Evolutionary conservation across 2,888 invertebrate species (phyloP).

Genomic region (Prosapia bicincta): DNA sequence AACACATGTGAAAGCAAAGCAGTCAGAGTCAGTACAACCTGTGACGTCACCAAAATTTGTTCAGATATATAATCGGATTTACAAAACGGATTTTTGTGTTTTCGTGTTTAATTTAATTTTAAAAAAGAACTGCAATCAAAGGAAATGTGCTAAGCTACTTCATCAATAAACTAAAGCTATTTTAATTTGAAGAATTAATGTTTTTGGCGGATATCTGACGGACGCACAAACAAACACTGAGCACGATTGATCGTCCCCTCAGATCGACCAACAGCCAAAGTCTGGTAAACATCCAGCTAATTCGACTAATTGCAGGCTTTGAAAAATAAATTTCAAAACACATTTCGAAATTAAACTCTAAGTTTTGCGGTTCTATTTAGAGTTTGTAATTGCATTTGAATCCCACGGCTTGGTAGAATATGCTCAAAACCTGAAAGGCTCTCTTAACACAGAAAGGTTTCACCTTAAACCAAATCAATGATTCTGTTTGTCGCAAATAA

Average conservation of each 20-base stretch:
- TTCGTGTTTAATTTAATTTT: background rate
- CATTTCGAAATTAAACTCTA: background rate
- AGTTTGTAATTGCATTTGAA: too few relatives aligned
- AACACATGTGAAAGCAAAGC: too few relatives aligned
- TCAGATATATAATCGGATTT: too few relatives aligned
- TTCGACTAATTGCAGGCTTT: background rate
- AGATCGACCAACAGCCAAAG: background rate
- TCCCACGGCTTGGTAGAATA: too few relatives aligned
- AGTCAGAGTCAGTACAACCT: too few relatives aligned
- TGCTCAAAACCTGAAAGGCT: too few relatives aligned
- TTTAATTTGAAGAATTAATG: background rate
- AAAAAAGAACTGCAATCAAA: background rate
- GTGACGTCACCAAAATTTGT: too few relatives aligned
- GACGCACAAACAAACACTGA: background rate
- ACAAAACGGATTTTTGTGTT: too few relatives aligned
- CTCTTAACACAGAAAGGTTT: too few relatives aligned
- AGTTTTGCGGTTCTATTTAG: too few relatives aligned
- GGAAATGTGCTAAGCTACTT: background rate
- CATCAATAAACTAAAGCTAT: background rate
- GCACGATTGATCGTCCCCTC: background rate
- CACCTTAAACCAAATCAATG: too few relatives aligned
- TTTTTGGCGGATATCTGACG: background rate
- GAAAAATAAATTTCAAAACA: background rate
- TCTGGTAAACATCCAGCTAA: background rate
- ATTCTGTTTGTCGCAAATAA: too few relatives aligned